Percentiles rank a stretch among this genome's conserved stretches.
These are phyloP conservation scores for Neoaliturus tenellus DNA, from an alignment of 2,888 invertebrate species.

Conservation along the genomic window DNA sequence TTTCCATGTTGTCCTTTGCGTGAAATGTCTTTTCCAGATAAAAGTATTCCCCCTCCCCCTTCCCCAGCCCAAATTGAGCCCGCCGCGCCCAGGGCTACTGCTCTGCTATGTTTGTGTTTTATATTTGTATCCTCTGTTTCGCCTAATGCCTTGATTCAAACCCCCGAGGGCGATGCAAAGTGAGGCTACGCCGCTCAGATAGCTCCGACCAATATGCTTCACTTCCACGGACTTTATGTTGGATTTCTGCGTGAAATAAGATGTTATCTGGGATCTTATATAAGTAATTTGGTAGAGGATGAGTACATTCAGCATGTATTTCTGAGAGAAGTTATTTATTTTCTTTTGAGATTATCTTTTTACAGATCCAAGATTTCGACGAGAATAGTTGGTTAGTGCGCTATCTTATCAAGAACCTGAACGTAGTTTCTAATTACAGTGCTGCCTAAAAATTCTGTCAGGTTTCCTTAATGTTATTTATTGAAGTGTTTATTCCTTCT, in stretches of 20 bases:
- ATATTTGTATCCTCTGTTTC: conserved; percentile 53
- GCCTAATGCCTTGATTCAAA: conserved; percentile 57
- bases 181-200: neutral
- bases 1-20: conserved; percentile 22
- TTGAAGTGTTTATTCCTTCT: too few species aligned
- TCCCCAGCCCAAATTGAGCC: conserved; percentile 42
- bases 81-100: conserved; percentile 38
- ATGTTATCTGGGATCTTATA: neutral
- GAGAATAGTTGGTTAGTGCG: too few species aligned
- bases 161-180: conserved; percentile 55
- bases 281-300: too few species aligned
- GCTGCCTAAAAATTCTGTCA: too few species aligned
- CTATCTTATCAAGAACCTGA: too few species aligned
- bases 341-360: too few species aligned
- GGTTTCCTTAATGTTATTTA: too few species aligned
- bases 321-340: too few species aligned
- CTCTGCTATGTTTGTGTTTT: conserved; percentile 53
- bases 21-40: conserved; percentile 43
- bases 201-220: conserved; percentile 35
- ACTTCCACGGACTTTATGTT: conserved; percentile 6
- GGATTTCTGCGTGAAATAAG: neutral
- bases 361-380: too few species aligned
- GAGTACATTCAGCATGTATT: too few species aligned
- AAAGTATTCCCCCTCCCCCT: conserved; percentile 34
- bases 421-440: too few species aligned